Evolutionary conservation across 1,140 invertebrate species (phyloP).

Genomic region (Druon quercuslanigerum): DNA sequence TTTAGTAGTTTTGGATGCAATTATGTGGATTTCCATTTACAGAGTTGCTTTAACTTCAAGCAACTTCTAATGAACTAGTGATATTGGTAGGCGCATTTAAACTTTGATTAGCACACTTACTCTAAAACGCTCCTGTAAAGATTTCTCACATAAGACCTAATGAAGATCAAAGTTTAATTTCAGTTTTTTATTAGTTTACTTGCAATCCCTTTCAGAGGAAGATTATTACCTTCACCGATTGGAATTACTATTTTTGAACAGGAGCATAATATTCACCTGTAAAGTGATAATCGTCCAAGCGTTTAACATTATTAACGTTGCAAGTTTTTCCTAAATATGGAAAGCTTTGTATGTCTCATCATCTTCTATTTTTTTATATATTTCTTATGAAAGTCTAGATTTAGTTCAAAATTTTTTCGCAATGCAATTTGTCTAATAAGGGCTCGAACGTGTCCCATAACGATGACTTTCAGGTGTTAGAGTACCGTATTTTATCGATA

Average conservation of each 20-base stretch:
- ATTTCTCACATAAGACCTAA: neutral
- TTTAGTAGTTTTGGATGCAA: constrained; percentile 18
- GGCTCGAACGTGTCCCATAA: constrained; percentile 15
- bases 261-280: too few species aligned
- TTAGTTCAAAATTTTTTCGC: constrained; percentile 21
- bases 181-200: too few species aligned
- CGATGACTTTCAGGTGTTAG: neutral
- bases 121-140: neutral
- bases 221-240: too few species aligned
- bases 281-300: too few species aligned
- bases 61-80: constrained; percentile 10
- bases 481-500: constrained; percentile 10
- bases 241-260: too few species aligned
- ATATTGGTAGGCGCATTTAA: constrained; percentile 20
- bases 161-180: neutral
- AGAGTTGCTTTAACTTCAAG: constrained; percentile 16
- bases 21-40: constrained; percentile 29
- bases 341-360: too few species aligned
- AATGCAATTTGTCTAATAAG: constrained; percentile 9
- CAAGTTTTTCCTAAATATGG: too few species aligned
- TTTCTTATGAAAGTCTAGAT: neutral
- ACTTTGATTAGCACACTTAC: constrained; percentile 15
- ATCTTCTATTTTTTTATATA: too few species aligned
- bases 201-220: too few species aligned
- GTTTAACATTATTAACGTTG: too few species aligned